Conservation (phyloP, 1,140 invertebrate species). For the Helicoverpa zea region DNA sequence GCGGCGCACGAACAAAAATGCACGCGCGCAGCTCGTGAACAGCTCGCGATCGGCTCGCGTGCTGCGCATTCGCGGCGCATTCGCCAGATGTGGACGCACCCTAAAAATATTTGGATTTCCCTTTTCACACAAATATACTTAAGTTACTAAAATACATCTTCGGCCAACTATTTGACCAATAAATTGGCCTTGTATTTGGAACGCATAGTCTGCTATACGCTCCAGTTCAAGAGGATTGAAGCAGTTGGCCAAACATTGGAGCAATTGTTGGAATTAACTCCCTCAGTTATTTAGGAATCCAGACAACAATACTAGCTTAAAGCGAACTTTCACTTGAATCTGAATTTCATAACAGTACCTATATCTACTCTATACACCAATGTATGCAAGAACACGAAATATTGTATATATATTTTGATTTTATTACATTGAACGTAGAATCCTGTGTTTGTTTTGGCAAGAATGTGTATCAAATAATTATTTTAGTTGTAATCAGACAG, state of each 20-base stretch:
- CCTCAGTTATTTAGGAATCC: not conserved
- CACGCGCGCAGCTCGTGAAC: too few relatives aligned
- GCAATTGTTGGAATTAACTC: not conserved
- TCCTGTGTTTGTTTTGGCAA: too few relatives aligned
- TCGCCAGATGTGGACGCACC: too few relatives aligned
- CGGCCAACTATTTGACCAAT: not conserved
- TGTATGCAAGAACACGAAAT: not conserved
- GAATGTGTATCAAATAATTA: too few relatives aligned
- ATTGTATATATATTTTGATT: not conserved
- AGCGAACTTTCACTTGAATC: not conserved
- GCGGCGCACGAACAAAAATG: too few relatives aligned
- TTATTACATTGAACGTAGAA: not conserved
- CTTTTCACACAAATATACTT: not conserved
- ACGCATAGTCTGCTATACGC: not conserved
- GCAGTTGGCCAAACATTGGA: too few relatives aligned
- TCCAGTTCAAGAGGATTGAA: too few relatives aligned
- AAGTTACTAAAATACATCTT: not conserved
- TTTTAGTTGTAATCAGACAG: too few relatives aligned
- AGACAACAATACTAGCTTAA: not conserved
- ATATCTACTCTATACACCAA: not conserved
- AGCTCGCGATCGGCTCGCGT: too few relatives aligned
- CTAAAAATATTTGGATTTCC: not conserved
- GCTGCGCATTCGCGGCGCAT: too few relatives aligned
- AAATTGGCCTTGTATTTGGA: not conserved
- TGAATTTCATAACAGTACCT: not conserved